Evolutionary conservation across 30 jellyfish, hydroid and myxozoan genomes (phyloP).

Genomic region (Pseudorhiza aurosa): DNA sequence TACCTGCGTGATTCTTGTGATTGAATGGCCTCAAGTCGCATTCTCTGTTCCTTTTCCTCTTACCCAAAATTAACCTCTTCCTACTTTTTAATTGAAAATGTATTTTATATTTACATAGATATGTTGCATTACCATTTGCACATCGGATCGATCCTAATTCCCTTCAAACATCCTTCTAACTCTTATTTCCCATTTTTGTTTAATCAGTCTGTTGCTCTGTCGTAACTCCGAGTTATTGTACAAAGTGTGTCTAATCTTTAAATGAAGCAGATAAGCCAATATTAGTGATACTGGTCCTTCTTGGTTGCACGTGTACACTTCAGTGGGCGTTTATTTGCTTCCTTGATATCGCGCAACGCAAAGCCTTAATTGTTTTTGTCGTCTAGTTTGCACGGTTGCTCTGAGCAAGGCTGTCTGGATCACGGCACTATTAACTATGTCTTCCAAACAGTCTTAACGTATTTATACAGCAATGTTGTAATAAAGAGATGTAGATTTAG

Average conservation of each 20-base stretch:
- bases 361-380: not conserved
- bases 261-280: slow-evolving; percentile 17
- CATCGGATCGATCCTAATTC: too few species aligned
- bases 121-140: too few species aligned
- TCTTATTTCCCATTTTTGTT: too few species aligned
- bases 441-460: not conserved
- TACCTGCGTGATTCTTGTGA: too few species aligned
- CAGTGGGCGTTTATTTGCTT: slow-evolving; percentile 36
- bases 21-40: too few species aligned
- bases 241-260: not conserved
- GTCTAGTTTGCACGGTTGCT: slow-evolving; percentile 23
- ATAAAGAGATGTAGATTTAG: not conserved
- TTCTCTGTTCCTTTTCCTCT: too few species aligned
- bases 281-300: slow-evolving; percentile 23
- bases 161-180: too few species aligned
- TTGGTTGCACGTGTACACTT: slow-evolving; percentile 3
- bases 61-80: too few species aligned
- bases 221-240: not conserved
- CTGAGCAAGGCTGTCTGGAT: not conserved
- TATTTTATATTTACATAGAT: too few species aligned
- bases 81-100: too few species aligned
- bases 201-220: not conserved
- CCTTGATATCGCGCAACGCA: slow-evolving; percentile 2
- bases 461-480: not conserved
- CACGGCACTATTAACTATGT: not conserved